Evolutionary conservation across 2,888 invertebrate genomes (phyloP).

Genomic region (Calameuta pallipes): DNA sequence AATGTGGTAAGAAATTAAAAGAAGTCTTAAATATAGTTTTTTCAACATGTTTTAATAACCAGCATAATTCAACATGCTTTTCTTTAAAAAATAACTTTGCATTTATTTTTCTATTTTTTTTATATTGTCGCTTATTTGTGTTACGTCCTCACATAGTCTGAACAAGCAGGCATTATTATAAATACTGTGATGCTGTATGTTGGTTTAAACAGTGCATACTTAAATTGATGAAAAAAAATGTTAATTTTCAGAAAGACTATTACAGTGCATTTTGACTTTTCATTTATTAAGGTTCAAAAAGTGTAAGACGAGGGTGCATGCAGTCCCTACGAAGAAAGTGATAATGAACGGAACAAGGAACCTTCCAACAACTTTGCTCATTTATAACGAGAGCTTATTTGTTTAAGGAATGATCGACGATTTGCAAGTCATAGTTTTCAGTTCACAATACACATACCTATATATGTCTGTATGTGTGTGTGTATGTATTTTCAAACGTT

Average conservation of each 20-base stretch:
- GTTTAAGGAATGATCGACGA: constrained; percentile 40
- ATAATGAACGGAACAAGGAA: constrained; percentile 54
- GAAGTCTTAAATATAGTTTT: background rate
- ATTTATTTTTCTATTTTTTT: no score
- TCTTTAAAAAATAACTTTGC: no score
- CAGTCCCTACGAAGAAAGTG: constrained; percentile 39
- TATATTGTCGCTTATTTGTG: no score
- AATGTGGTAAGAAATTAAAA: background rate
- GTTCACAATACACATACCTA: constrained; percentile 7
- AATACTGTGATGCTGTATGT: background rate
- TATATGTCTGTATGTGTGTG: background rate
- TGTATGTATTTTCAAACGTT: background rate
- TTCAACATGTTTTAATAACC: no score
- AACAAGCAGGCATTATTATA: background rate
- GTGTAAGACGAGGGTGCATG: constrained; percentile 7
- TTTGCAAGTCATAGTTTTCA: constrained; percentile 55
- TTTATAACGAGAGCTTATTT: constrained; percentile 59
- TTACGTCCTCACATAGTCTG: background rate
- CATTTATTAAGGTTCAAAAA: background rate
- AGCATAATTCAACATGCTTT: no score
- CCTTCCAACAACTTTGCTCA: constrained; percentile 53
- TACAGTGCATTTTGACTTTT: background rate
- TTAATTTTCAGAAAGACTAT: background rate
- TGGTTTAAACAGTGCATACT: background rate
- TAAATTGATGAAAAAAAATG: background rate